These are phyloP conservation scores for Chauna torquata DNA, from an alignment of 2,113 vertebrate species.

Conservation along the genomic window DNA sequence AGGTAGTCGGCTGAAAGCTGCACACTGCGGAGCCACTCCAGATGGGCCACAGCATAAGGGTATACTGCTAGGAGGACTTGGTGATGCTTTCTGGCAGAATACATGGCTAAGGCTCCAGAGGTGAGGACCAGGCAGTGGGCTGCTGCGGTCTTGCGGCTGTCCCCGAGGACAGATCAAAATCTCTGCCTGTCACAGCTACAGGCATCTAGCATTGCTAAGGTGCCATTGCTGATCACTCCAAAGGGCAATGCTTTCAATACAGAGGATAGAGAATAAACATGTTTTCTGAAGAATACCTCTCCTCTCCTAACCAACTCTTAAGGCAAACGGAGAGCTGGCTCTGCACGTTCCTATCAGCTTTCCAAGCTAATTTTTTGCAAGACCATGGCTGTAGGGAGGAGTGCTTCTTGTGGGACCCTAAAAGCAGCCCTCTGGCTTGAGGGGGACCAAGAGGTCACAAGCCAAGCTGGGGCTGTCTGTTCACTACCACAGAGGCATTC, in stretches of 20 bases:
- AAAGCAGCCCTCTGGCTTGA: neutral
- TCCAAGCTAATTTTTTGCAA: neutral
- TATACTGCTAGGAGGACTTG: neutral
- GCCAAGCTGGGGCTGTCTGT: neutral
- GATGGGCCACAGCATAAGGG: neutral
- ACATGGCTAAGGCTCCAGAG: neutral
- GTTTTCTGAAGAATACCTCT: neutral
- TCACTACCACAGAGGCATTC: rapidly evolving
- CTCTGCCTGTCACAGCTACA: neutral
- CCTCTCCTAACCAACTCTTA: neutral
- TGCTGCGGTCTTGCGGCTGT: neutral
- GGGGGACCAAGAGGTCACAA: neutral
- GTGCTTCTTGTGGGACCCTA: neutral
- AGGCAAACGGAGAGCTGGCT: neutral
- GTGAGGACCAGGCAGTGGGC: neutral
- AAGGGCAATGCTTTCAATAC: neutral
- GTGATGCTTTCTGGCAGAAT: neutral
- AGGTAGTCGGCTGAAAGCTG: neutral
- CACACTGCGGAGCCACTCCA: neutral
- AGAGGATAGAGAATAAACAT: neutral
- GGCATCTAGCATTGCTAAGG: neutral
- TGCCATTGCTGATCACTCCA: neutral
- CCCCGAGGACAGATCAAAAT: neutral
- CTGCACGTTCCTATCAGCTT: neutral
- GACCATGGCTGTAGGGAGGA: neutral